These are phyloP conservation scores for Actenoides lindsayi DNA, from an alignment of 2,113 vertebrate genomes.

Conservation along the genomic window DNA sequence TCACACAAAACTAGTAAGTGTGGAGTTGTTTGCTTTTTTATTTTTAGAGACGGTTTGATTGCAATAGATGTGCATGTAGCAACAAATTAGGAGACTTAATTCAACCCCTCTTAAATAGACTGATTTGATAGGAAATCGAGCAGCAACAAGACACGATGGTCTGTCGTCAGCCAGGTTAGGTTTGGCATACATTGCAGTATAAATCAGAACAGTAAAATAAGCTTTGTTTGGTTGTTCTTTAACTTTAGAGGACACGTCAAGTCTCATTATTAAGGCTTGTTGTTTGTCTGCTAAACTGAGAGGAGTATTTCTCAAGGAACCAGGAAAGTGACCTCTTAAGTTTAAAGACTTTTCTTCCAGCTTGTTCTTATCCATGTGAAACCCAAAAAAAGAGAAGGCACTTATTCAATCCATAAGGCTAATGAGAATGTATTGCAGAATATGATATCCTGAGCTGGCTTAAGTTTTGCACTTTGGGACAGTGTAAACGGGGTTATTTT, in stretches of 20 bases:
- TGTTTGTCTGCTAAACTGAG: background rate
- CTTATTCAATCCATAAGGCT: background rate
- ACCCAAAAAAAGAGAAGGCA: background rate
- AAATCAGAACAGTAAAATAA: background rate
- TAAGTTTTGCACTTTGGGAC: background rate
- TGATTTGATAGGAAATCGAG: background rate
- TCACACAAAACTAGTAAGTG: background rate
- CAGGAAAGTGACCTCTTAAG: background rate
- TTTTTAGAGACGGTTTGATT: background rate
- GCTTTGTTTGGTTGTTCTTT: background rate
- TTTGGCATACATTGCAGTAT: background rate
- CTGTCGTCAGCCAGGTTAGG: background rate
- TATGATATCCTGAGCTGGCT: background rate
- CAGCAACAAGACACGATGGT: background rate
- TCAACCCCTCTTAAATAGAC: background rate
- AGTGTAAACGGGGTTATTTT: background rate
- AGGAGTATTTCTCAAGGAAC: background rate
- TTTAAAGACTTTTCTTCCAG: background rate
- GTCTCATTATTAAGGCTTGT: background rate
- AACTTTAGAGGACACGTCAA: background rate
- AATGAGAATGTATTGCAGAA: background rate
- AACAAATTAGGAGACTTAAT: background rate
- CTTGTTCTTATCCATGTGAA: background rate
- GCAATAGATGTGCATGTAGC: background rate
- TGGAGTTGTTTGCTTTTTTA: background rate